Conservation (phyloP, 2,797 vertebrate species). For the Myotis vivesi region DNA sequence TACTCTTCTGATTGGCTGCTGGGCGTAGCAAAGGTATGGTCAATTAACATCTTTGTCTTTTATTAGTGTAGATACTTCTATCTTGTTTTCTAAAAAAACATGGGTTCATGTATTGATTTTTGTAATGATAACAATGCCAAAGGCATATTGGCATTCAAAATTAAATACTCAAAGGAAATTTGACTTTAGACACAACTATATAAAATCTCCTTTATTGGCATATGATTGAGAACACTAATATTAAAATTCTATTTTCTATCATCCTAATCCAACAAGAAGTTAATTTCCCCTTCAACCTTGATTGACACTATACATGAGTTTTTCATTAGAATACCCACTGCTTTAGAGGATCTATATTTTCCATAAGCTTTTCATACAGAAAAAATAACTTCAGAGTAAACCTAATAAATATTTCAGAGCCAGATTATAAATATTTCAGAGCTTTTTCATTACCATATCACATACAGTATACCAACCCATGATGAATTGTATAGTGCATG, state of each 20-base stretch:
- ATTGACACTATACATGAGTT: not conserved
- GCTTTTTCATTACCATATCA: conserved; percentile 25
- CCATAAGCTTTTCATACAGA: not conserved
- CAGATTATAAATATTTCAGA: conserved; percentile 16
- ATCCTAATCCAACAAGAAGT: conserved; percentile 1
- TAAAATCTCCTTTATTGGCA: not conserved
- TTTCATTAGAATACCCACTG: conserved; percentile 8
- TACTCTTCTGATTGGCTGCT: too few species aligned
- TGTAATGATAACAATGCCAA: not conserved
- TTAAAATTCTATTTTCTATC: not conserved
- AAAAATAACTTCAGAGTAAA: not conserved
- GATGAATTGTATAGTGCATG: not conserved
- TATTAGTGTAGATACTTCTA: not conserved
- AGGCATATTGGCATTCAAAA: not conserved
- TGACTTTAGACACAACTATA: not conserved
- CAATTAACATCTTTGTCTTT: too few species aligned
- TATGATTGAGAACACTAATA: not conserved
- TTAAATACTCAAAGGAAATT: not conserved
- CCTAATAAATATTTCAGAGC: conserved; percentile 16
- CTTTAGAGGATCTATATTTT: not conserved
- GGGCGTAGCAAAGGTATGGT: too few species aligned
- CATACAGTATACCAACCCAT: not conserved
- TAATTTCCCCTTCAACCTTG: conserved; percentile 10
- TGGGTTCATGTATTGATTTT: not conserved
- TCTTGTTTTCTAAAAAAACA: not conserved